A percentile compares a stretch with the other conserved stretches of the same genome.
These are phyloP conservation scores for Manacus vitellinus DNA, from an alignment of 2,113 vertebrate genomes.

Conservation along the genomic window DNA sequence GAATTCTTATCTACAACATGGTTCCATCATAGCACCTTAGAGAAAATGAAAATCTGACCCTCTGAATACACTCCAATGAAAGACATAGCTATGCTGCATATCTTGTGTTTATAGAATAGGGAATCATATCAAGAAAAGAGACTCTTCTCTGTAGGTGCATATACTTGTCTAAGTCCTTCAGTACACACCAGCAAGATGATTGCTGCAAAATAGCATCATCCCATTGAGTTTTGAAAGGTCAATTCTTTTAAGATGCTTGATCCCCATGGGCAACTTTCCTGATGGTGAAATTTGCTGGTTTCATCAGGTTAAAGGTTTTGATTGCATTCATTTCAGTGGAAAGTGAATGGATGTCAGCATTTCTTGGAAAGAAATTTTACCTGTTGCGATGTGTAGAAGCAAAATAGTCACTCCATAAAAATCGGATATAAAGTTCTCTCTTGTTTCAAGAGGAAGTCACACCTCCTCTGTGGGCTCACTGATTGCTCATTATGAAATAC, in stretches of 20 bases:
- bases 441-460: not conserved
- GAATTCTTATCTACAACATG: not conserved
- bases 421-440: not conserved
- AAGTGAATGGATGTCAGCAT: not conserved
- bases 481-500: not conserved
- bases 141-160: not conserved
- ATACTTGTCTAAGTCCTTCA: not conserved
- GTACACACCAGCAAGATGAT: not conserved
- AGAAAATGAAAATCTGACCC: not conserved
- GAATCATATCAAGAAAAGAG: not conserved
- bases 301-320: not conserved
- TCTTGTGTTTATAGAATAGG: not conserved
- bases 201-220: not conserved
- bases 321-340: not conserved
- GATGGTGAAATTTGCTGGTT: not conserved
- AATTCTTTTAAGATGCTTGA: not conserved
- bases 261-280: not conserved
- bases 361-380: not conserved
- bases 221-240: not conserved
- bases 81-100: not conserved
- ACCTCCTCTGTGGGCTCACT: not conserved
- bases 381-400: not conserved
- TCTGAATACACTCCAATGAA: not conserved
- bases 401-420: not conserved
- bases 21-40: not conserved